phyloP scores from a whole-genome alignment of 2,888 invertebrate genomes.

The Cerceris ruficornis region DNA sequence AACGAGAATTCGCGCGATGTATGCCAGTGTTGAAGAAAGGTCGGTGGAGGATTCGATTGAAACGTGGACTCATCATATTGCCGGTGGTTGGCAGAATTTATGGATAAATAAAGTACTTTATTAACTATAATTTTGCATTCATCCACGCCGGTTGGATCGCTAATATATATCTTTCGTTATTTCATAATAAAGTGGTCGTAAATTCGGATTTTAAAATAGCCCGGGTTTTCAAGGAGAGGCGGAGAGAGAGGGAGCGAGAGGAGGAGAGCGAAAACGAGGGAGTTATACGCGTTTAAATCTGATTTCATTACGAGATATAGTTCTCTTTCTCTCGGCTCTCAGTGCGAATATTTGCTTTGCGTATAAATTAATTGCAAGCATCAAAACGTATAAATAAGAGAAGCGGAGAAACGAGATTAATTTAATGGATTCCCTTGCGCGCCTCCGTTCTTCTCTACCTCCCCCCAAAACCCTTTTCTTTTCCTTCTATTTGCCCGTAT shows the following conservation, averaged over 20 bases:
- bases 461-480: too few relatives aligned
- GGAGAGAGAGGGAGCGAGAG: neutral
- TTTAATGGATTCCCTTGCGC: conserved; percentile 3
- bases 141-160: neutral
- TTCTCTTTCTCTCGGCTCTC: neutral
- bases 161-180: neutral
- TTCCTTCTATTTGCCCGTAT: neutral
- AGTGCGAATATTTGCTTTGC: neutral
- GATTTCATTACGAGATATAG: neutral
- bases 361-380: neutral
- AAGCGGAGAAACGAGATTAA: neutral
- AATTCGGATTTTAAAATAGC: neutral
- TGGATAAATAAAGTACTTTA: neutral
- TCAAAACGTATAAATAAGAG: neutral
- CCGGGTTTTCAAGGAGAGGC: neutral
- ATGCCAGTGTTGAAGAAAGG: too few relatives aligned
- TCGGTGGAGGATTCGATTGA: too few relatives aligned
- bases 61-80: too few relatives aligned
- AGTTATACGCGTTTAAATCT: neutral
- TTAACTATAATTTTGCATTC: neutral
- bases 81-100: neutral
- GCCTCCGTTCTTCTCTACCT: too few relatives aligned
- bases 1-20: too few relatives aligned
- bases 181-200: neutral
- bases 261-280: too few relatives aligned